Base-by-base conservation (phyloP, 2,888 invertebrate species). In the Epistrophella euchroma region DNA sequence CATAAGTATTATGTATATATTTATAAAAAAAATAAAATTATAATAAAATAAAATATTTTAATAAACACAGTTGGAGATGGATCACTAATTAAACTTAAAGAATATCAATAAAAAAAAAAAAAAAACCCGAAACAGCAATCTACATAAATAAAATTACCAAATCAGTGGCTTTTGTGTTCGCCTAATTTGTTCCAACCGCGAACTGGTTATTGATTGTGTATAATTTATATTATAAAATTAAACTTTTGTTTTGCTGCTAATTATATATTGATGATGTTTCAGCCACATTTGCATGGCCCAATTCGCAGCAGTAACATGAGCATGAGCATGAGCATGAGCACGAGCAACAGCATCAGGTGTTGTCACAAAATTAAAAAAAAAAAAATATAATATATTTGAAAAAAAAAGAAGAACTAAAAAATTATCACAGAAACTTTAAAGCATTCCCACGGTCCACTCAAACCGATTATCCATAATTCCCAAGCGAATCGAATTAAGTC, bases 401-500 rank as follows among this genome's bases (percentile, higher is more conserved):
- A 32, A 25, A 25, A 13, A 55, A 32, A 25, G 13, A 45, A 32
- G 37, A 52, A 35, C 28, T 40, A 19, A 25, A 60, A 56, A 19
- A 71, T 28, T 50, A 71, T 28, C 50, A 66, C 25, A 71, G 13
- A 25, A 62, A 62, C 28, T 17, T 60, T 1, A 40, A 66, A 47
- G 13, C 50, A 73, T 75, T 79, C 70, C 83, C 81, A 81, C 81
- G 86, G 72, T 81, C 73, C 22, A 25, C 25, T n/a, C 66, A 19
- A 58, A 77, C 50, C 68, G 83, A 83, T 83, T 60, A 47, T 62
- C 74, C 75, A 47, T 79, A 72, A 68, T 86, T 86, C 81, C 82
- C 82, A 82, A 82, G 86, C 81, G 86, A 81, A 76, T 62, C 86
- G 74, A 86, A 86, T 86, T 86, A 68, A 68, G 22, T 37, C 37